Base-by-base conservation (phyloP, 2,797 vertebrate genomes). In the Paratrypauchen microcephalus region DNA sequence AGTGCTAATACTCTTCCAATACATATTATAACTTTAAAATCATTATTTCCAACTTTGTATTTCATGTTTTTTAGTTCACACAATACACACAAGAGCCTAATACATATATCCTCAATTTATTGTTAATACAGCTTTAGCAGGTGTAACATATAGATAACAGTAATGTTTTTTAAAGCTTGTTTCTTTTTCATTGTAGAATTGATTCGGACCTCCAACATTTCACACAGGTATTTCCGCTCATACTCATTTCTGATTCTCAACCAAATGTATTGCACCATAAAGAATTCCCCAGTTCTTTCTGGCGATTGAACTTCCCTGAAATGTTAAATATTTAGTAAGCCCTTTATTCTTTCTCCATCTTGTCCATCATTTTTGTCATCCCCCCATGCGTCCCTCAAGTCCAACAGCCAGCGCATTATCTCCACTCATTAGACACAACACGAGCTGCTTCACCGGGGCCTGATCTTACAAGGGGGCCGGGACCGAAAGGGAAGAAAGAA, bases 391-490 rank as follows among this genome's bases (percentile, higher is more conserved):
- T 75, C 72, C 68, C 72, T 85, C 81, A 82, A 65, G 56, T 72
- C 61, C 73, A 81, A 74, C 73, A 72, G 66, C 78, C 58, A 60
- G 79, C 66, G 76, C 77, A 84, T 84, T 81, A 88, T 83, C 67
- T 73, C 59, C 75, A 66, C 77, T 87, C 80, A 88, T 89, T 87
- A 88, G 81, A 87, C 77, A 65, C 70, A 77, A 80, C 41, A 41
- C 62, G 72, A 84, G 80, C 73, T 85, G 84, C 83, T 80, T 74
- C 76, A 81, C 64, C n/a, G 83, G 78, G 81, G 80, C 88, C 86
- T 88, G 87, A 88, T 86, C 84, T 78, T 88, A 88, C 87, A 90
- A 80, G 80, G 77, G 74, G 79, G 73, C 56, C 74, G 58, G 19
- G 79, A 80, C 74, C 82, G 47, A 41, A 62, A 79, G 61, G 45